A percentile compares a stretch with the other conserved stretches of the same genome.
Evolutionary conservation across 2,888 invertebrate genomes (phyloP).

Genomic region (Lasioglossum villosulum): DNA sequence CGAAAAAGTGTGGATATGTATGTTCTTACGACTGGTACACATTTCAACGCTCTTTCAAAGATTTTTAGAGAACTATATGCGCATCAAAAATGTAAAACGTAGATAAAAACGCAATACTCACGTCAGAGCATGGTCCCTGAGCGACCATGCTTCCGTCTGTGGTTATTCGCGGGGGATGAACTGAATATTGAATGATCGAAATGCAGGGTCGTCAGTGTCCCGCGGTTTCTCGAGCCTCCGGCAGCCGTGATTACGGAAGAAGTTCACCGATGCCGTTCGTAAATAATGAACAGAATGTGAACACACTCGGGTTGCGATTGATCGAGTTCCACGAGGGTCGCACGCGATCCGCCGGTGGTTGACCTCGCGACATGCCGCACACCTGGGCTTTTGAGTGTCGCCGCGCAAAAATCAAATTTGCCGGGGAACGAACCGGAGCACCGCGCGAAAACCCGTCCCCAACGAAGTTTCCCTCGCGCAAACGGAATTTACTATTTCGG

Average conservation of each 20-base stretch:
- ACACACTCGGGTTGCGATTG: conserved; percentile 54
- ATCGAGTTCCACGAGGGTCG: conserved; percentile 47
- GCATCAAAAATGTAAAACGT: too few relatives aligned
- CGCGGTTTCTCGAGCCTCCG: neutral
- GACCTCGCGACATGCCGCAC: conserved; percentile 39
- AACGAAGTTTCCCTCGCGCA: neutral
- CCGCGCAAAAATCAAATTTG: conserved; percentile 57
- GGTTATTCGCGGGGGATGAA: neutral
- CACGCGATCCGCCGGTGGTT: conserved; percentile 60
- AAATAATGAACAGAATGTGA: conserved; percentile 54
- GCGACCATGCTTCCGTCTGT: conserved; percentile 28
- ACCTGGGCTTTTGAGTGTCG: conserved; percentile 36
- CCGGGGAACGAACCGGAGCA: neutral
- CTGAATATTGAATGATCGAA: conserved; percentile 3
- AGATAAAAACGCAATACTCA: too few relatives aligned
- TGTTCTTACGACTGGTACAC: too few relatives aligned
- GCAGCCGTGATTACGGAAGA: neutral
- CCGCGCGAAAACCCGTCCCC: conserved; percentile 9
- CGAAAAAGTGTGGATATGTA: too few relatives aligned
- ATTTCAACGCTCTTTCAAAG: too few relatives aligned
- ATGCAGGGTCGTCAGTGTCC: neutral
- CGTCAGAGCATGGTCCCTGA: too few relatives aligned
- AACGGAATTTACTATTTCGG: conserved; percentile 39
- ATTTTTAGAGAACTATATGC: too few relatives aligned
- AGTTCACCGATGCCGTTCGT: conserved; percentile 42